Base-by-base conservation (phyloP, 2,888 invertebrate genomes). In the Podabrus alpinus region DNA sequence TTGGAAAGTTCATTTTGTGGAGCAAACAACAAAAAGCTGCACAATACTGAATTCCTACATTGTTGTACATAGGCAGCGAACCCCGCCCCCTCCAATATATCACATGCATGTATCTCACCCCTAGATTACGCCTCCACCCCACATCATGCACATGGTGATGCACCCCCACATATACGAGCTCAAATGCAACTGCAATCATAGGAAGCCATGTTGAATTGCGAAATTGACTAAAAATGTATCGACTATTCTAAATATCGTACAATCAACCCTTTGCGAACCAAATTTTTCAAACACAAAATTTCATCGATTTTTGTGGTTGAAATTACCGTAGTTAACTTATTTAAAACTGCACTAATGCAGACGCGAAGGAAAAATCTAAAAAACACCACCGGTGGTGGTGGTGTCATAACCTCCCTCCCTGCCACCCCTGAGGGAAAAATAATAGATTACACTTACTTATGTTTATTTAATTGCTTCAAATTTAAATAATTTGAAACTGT, bases 131-230 rank as follows among this genome's bases (percentile, higher is more conserved):
- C 77, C 79, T 81, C 81, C 77, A 71, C 72, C 80, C 45, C 79
- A 78, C 79, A 75, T 77, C 79, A 77, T 79, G 77, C 80, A 77
- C 77, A 77, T 78, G 79, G 74, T 80, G 80, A 79, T 81, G 80
- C 81, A 78, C 82, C 80, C 80, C 79, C 79, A 78, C 82, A 80
- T 79, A 79, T 78, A 79, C 80, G 78, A 75, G 79, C 77, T 76
- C 76, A 75, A 77, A 79, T 79, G 78, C 79, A 79, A 79, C 76
- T 78, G 72, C 75, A 75, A 76, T 74, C 80, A 82, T 82, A 81
- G 79, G 78, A 79, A 80, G 82, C 84, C 84, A 85, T 85, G 83
- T 83, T 84, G 84, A 82, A 84, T 83, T 83, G 82, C 82, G 82
- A 79, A 83, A 82, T 83, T 82, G 79, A 80, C 81, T 82, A 84